Conservation (phyloP, 2,113 vertebrate species). For the Datnioides undecimradiatus region DNA sequence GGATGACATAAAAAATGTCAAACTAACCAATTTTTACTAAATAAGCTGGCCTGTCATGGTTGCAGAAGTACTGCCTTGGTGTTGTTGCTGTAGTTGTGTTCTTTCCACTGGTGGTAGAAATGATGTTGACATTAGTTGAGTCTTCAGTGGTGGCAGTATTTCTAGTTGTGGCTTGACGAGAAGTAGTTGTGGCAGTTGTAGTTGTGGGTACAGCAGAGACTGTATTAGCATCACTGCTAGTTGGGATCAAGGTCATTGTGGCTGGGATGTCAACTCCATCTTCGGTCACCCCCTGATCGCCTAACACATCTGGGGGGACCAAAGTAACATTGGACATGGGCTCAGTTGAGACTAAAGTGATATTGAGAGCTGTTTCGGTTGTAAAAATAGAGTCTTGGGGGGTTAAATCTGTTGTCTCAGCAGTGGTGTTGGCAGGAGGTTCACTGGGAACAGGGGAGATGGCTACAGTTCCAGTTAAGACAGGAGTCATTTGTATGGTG, state of each 20-base stretch:
- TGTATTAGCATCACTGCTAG: conserved; percentile 48
- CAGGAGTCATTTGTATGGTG: conserved; percentile 37
- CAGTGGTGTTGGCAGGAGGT: conserved; percentile 19
- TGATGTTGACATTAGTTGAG: conserved; percentile 41
- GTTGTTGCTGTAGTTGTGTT: conserved; percentile 78
- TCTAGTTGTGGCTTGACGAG: conserved; percentile 50
- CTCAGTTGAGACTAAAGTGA: conserved; percentile 34
- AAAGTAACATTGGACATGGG: conserved; percentile 42
- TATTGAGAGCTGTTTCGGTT: conserved; percentile 51
- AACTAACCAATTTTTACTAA: conserved; percentile 89
- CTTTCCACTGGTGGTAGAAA: conserved; percentile 48
- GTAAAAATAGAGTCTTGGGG: conserved; percentile 9
- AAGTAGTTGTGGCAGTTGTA: conserved; percentile 56
- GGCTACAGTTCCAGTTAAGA: conserved; percentile 46
- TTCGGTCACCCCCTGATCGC: conserved; percentile 70
- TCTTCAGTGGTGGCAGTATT: conserved; percentile 41
- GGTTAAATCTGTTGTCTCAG: conserved; percentile 37
- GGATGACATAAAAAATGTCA: background rate
- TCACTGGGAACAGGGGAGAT: conserved; percentile 40
- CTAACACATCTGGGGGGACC: conserved; percentile 59
- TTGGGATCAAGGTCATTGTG: conserved; percentile 65
- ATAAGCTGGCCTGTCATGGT: conserved; percentile 85
- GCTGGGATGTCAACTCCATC: conserved; percentile 59
- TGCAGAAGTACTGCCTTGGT: conserved; percentile 88
- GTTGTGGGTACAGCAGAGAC: conserved; percentile 48